phyloP scores from a whole-genome alignment of 2,888 invertebrate species.

The Trilocha varians region DNA sequence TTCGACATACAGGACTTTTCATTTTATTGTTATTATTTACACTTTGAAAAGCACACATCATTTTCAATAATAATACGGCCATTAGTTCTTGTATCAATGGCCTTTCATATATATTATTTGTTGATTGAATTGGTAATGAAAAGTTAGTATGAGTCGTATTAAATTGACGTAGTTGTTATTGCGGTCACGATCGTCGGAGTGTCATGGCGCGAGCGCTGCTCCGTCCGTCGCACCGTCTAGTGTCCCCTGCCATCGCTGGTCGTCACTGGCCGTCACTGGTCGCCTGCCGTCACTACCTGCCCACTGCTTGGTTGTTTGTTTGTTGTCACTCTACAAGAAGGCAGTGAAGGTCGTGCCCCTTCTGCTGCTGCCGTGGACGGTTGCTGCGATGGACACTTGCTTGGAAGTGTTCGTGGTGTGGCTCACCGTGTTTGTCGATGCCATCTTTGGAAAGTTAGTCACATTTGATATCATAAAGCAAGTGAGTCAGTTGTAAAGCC shows the following conservation, averaged over 20 bases:
- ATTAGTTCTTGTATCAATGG: too few species aligned
- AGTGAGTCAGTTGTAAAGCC: too few species aligned
- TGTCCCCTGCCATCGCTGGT: too few species aligned
- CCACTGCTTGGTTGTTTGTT: neutral
- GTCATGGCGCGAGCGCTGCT: slow-evolving; percentile 3
- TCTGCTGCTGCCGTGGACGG: too few species aligned
- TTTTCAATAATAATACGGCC: too few species aligned
- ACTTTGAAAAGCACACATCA: too few species aligned
- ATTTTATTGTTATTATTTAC: too few species aligned
- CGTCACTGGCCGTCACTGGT: neutral
- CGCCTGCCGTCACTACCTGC: neutral
- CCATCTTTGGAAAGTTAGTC: slow-evolving; percentile 37
- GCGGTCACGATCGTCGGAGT: slow-evolving; percentile 24
- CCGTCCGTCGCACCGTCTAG: too few species aligned
- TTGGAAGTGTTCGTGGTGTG: slow-evolving; percentile 33
- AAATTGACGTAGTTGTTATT: slow-evolving; percentile 17
- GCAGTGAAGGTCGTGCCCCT: slow-evolving; percentile 5
- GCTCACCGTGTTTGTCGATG: slow-evolving; percentile 29
- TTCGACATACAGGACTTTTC: too few species aligned
- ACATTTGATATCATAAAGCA: neutral
- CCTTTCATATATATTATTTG: too few species aligned
- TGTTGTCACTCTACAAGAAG: neutral
- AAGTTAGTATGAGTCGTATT: slow-evolving; percentile 13
- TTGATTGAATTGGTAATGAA: too few species aligned
- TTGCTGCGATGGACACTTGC: slow-evolving; percentile 24